Base-by-base conservation (phyloP, 2,113 vertebrate genomes). In the Pachyramphus minor region DNA sequence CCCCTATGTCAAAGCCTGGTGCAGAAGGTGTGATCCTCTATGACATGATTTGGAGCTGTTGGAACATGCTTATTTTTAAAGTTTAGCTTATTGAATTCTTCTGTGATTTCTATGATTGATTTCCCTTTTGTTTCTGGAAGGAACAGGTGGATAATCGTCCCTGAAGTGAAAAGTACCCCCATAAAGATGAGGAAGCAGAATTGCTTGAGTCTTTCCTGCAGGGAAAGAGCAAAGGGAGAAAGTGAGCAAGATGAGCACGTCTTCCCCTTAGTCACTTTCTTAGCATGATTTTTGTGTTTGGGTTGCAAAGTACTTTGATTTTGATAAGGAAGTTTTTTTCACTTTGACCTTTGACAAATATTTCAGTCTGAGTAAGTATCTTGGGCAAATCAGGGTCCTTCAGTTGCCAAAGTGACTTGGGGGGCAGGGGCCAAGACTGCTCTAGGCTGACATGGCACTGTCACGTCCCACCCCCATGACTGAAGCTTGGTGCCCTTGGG, bases 51-150 rank as follows among this genome's bases (percentile, higher is more conserved):
- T 56, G 84, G 33, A 77, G 81, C 41, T 71, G 31, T 15, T 49
- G 88, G 79, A 81, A 60, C 58, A 30, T 0, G 10, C 31, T 98
- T 94, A 71, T 95, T 96, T 96, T 95, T 98, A 84, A 98, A 99
- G 93, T 99, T 99, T 68, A 98, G 97, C 82, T 97, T 98, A 93
- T 98, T 39, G 91, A 99, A 99, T 94, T 99, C 98, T 64, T 96
- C 95, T 33, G 97, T 98, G 91, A 99, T 99, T 97, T 97, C 98
- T 10, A 97, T 15, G 8, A 98, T 96, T 19, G 98, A 98, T 95
- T 99, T 99, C 42, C 98, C 98, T 75, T 99, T 99, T 22, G 99
- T 99, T 97, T 99, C 99, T 35, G 99, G 99, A 94, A 99, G 96
- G 91, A 99, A 94, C 47, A 99, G 60, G 78, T 98, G 97, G 45